phyloP scores from a whole-genome alignment of 35 echinoderm and acorn worm species.

The Ptychodera flava region DNA sequence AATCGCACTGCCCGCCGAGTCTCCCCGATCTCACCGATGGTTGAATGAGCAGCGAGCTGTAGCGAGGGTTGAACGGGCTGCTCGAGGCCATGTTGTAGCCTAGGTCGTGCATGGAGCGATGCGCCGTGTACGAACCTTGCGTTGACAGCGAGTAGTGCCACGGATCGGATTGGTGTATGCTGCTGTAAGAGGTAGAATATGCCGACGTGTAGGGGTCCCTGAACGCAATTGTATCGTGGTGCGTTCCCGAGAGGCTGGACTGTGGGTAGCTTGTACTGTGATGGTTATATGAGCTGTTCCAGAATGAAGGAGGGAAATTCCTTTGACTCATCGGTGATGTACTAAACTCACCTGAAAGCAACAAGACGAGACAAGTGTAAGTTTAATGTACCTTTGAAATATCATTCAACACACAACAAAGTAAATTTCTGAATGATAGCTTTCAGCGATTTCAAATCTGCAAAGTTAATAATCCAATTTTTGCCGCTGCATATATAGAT shows the following conservation, averaged over 20 bases:
- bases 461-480: too few relatives aligned
- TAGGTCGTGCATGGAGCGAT: constrained; percentile 64
- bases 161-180: constrained; percentile 5
- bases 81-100: constrained; percentile 58
- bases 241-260: constrained; percentile 5
- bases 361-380: not conserved
- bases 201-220: constrained; percentile 53
- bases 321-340: constrained; percentile 71
- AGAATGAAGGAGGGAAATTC: constrained; percentile 93
- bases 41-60: constrained; percentile 86
- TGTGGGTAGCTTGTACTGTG: not conserved
- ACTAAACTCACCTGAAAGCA: not conserved
- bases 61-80: constrained; percentile 76
- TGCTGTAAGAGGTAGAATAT: constrained; percentile 20
- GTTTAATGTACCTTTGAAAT: too few relatives aligned
- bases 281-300: constrained; percentile 71
- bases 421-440: too few relatives aligned
- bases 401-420: too few relatives aligned
- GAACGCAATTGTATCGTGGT: constrained; percentile 37
- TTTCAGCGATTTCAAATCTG: too few relatives aligned
- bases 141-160: constrained; percentile 64
- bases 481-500: too few relatives aligned
- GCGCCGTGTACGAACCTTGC: constrained; percentile 64
- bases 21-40: constrained; percentile 74
- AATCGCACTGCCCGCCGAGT: constrained; percentile 27